Conservation (phyloP, 1,140 invertebrate species). For the Diachasmimorpha longicaudata region DNA sequence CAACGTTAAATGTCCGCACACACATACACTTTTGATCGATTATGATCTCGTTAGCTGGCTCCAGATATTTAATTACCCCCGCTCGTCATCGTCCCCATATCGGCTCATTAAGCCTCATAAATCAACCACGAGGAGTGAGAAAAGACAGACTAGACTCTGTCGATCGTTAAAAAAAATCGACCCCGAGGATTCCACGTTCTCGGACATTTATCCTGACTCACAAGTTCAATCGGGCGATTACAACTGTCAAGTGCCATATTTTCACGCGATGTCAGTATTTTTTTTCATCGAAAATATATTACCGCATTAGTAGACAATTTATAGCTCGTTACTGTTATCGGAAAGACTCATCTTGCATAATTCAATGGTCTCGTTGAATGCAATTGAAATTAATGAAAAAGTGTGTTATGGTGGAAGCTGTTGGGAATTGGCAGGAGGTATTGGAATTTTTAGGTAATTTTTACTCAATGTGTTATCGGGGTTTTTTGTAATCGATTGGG, state of each 20-base stretch:
- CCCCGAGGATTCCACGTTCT: neutral
- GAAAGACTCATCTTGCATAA: neutral
- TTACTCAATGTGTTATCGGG: neutral
- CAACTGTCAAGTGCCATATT: no score
- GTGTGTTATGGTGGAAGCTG: neutral
- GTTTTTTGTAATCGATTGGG: neutral
- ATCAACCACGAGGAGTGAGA: neutral
- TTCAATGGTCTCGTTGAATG: neutral
- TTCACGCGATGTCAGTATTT: no score
- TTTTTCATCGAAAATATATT: neutral
- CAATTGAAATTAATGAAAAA: neutral
- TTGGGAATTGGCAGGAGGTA: neutral
- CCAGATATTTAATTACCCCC: constrained; percentile 22
- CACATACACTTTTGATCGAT: constrained; percentile 17
- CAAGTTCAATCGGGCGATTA: neutral
- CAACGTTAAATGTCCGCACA: neutral
- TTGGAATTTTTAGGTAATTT: neutral
- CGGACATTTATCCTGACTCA: neutral
- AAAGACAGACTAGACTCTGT: neutral
- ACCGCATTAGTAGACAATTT: neutral
- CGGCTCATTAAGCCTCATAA: neutral
- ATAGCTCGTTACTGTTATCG: constrained; percentile 2
- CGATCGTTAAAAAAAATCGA: neutral
- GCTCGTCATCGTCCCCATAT: neutral
- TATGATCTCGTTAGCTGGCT: constrained; percentile 22